These are phyloP conservation scores for Selenia dentaria DNA, from an alignment of 2,888 invertebrate genomes.

Conservation along the genomic window DNA sequence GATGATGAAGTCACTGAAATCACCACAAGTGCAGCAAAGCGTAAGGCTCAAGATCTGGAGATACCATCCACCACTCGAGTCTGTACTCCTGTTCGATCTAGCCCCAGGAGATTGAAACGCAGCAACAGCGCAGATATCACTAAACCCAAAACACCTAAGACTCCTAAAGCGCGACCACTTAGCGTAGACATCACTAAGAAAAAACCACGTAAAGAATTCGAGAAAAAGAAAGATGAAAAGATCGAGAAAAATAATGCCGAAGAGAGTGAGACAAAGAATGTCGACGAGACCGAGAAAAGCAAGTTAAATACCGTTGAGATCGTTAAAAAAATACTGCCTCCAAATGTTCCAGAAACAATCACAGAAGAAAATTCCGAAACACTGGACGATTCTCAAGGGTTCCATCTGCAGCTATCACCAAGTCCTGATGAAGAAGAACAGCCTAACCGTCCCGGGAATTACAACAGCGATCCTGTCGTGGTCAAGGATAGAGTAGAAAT, in stretches of 20 bases:
- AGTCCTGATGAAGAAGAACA: conserved; percentile 48
- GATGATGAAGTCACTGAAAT: conserved; percentile 72
- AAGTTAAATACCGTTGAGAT: conserved; percentile 53
- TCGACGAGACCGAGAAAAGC: not conserved
- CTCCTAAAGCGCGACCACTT: conserved; percentile 61
- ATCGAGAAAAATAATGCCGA: not conserved
- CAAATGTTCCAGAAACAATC: conserved; percentile 56
- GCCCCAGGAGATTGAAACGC: conserved; percentile 67
- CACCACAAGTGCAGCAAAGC: conserved; percentile 51
- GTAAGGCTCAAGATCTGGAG: conserved; percentile 48
- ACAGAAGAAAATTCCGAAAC: conserved; percentile 57
- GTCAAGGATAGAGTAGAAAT: conserved; percentile 56
- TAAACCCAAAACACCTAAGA: conserved; percentile 64
- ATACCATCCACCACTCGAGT: conserved; percentile 62
- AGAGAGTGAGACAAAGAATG: no score
- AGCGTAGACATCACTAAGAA: conserved; percentile 65
- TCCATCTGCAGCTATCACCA: conserved; percentile 68
- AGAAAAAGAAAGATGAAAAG: conserved; percentile 38
- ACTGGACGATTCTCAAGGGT: conserved; percentile 71
- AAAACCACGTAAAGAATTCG: conserved; percentile 52
- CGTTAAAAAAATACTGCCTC: conserved; percentile 52
- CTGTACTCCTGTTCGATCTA: conserved; percentile 59
- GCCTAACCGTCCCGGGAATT: conserved; percentile 33
- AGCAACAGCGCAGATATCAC: conserved; percentile 68
- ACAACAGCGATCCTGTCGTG: conserved; percentile 61